phyloP scores from a whole-genome alignment of 2,888 invertebrate genomes.

The Epistrophe eligans region DNA sequence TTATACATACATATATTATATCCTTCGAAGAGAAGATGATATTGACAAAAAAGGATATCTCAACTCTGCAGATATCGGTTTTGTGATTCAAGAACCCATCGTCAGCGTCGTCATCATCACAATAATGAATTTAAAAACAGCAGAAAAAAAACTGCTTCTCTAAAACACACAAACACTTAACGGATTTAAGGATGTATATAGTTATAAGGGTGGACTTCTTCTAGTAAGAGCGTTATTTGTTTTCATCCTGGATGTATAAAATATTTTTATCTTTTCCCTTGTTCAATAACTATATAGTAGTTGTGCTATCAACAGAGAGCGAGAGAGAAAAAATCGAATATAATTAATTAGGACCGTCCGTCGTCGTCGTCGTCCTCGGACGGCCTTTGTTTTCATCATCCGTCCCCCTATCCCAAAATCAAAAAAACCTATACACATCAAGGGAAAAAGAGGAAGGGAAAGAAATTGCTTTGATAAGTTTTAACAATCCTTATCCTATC shows the following conservation, averaged over 20 bases:
- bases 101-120: conserved; percentile 48
- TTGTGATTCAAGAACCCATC: conserved; percentile 67
- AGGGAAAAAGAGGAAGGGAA: neutral
- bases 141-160: neutral
- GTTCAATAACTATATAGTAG: conserved; percentile 59
- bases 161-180: conserved; percentile 24
- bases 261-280: conserved; percentile 69
- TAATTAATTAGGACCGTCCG: conserved; percentile 67
- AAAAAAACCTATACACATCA: conserved; percentile 1
- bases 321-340: conserved; percentile 52
- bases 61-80: conserved; percentile 65
- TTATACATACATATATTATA: neutral
- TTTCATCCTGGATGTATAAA: conserved; percentile 65
- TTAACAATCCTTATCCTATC: neutral
- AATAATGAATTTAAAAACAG: conserved; percentile 20
- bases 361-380: neutral
- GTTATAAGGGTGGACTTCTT: conserved; percentile 23
- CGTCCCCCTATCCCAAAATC: neutral
- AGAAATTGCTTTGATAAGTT: conserved; percentile 31
- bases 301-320: conserved; percentile 48
- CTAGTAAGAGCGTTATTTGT: conserved; percentile 62
- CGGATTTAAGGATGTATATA: conserved; percentile 52
- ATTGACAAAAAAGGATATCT: conserved; percentile 63
- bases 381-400: conserved; percentile 54
- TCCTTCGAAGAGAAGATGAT: conserved; percentile 16